Evolutionary conservation across 1,140 invertebrate species (phyloP), one percentile per base, ranked within the genome.

Genomic region (Eumaeus atala): DNA sequence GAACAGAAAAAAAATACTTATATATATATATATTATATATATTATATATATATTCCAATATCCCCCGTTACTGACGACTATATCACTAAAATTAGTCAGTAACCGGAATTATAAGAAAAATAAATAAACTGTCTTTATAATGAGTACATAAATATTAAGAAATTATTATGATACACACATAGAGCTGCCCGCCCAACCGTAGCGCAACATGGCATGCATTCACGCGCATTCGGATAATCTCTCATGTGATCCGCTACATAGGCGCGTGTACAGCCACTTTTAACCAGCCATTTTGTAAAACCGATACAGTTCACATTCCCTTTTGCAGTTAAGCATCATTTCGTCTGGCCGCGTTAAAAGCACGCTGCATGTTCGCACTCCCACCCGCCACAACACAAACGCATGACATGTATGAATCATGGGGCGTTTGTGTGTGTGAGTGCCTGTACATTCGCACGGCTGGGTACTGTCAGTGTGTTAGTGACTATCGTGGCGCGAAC

Each of bases 331-430:
- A 70, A 72, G 74, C 80, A 80, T 82, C 81, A 82, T 82, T 84
- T 82, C 77, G 78, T 75, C 70, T 77, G 77, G 78, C 76, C 83
- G 75, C 66, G 75, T 82, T 86, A 84, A 84, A 84, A 83, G 75
- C 78, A 78, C 72, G 77, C 76, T 84, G 80, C 77, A 84, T 84
- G 81, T 87, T 87, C 81, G 81, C 84, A 84, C 84, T 87, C 84
- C 84, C 84, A 84, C 84, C 80, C 74, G 80, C 63, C 64, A 65
- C 71, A 70, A 79, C 83, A 83, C 78, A 76, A 68, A 66, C 68
- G 76, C 73, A 62, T 58, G 57, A 48, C 73, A 67, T 62, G 77
- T 84, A 83, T 82, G 80, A 84, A 77, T 82, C 78, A 85, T 67
- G 72, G 54, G 57, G 56, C 54, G 40, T 68, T 59, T 52, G 63